Evolutionary conservation across 2,888 invertebrate genomes (phyloP), one percentile per base, ranked within the genome.

Genomic region (Lordiphosa fenestrarum): DNA sequence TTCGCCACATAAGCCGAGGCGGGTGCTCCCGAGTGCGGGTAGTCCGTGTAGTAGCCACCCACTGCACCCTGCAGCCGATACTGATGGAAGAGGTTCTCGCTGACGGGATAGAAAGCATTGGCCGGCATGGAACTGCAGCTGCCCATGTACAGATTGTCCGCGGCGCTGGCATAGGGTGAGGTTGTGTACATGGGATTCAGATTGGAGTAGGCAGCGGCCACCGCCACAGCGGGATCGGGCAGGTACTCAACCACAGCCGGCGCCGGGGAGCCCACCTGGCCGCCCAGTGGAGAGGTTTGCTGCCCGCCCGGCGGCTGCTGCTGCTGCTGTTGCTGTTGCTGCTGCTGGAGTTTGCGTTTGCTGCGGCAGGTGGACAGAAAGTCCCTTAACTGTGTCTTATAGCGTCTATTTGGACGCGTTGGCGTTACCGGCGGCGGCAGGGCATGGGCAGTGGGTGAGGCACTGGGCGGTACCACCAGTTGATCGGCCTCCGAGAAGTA

Each of bases 351-450:
- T 90, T 94, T 92, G 87, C 95, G 92, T 86, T 96, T 96, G 66
- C 94, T 95, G 66, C 97, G 93, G 87, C 97, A 97, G 10, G 97
- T 97, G 12, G 97, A 96, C 2, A 97, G 90, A 88, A 98, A 97
- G 90, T 98, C 98, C 46, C 97, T 91, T 21, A 98, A 91, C 88
- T 98, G 98, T 3, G 97, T 96, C 90, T 98, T 98, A 90, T 98
- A 98, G 82, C 98, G 93, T 63, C 97, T 92, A 71, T 95, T 96
- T 15, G 96, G 95, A 75, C 96, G 91, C 52, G 95, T 95, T 0
- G 95, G 95, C 52, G 93, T 94, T 51, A 93, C 93, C 19, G 92
- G 91, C 2, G 92, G 89, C 55, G 91, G 90, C 63, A 91, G 88
- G 30, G 91, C 89, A 77, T 91, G 76, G 13, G 77, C 39, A 37